Percentiles rank a stretch among this genome's conserved stretches.
Conservation (phyloP, 2,888 invertebrate genomes). For the Melolontha melolontha region DNA sequence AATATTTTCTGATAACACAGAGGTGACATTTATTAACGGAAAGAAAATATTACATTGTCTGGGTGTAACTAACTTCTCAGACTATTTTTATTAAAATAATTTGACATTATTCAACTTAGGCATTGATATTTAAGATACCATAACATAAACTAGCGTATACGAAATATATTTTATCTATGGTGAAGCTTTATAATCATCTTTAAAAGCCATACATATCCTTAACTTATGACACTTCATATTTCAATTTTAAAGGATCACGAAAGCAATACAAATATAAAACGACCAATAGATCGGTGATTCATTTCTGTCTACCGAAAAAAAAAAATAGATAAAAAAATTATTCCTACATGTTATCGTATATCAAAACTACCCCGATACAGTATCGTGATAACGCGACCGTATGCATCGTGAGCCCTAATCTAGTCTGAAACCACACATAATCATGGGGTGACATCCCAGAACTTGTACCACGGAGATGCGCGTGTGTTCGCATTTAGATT, state of each 20-base stretch:
- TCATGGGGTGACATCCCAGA: constrained; percentile 51
- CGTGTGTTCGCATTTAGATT: constrained; percentile 44
- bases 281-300: constrained; percentile 16
- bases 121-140: too few relatives aligned
- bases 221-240: constrained; percentile 5
- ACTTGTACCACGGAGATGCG: constrained; percentile 46
- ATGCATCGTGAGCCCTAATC: constrained; percentile 45
- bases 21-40: too few relatives aligned
- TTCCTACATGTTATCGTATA: constrained; percentile 31
- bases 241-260: constrained; percentile 16
- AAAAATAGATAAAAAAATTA: constrained; percentile 30
- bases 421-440: constrained; percentile 49
- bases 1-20: too few relatives aligned
- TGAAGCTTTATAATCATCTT: too few relatives aligned
- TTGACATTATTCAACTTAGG: too few relatives aligned
- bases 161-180: too few relatives aligned
- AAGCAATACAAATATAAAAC: constrained; percentile 1
- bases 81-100: too few relatives aligned
- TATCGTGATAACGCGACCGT: constrained; percentile 49
- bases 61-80: too few relatives aligned
- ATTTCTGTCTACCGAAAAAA: constrained; percentile 13
- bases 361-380: constrained; percentile 47
- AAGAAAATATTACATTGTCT: too few relatives aligned
- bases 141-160: too few relatives aligned
- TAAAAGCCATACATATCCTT: constrained; percentile 3